These are phyloP conservation scores for Atethmia centrago DNA, from an alignment of 2,888 invertebrate genomes.

Conservation along the genomic window DNA sequence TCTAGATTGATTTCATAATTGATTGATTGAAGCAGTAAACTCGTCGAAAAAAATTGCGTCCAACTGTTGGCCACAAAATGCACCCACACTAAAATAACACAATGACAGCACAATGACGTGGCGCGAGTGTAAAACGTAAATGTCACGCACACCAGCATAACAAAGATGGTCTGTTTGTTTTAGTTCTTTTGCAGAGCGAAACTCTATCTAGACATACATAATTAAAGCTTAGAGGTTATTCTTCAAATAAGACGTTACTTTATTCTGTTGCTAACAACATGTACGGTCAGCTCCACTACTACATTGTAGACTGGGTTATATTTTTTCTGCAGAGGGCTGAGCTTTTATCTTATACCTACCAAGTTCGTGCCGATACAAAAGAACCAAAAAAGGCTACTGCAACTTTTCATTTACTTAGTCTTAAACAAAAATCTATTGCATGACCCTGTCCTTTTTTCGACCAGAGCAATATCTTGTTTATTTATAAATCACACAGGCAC, in stretches of 20 bases:
- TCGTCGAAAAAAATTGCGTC: too few species aligned
- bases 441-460: background rate
- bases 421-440: background rate
- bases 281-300: background rate
- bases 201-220: too few species aligned
- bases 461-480: constrained; percentile 27
- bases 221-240: background rate
- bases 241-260: background rate
- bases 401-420: background rate
- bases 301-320: background rate
- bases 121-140: too few species aligned
- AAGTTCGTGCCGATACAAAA: background rate
- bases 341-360: background rate
- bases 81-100: too few species aligned
- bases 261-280: background rate
- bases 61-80: too few species aligned
- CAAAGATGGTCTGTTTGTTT: too few species aligned
- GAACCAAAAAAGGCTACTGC: background rate
- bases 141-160: too few species aligned
- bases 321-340: background rate
- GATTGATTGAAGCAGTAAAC: too few species aligned
- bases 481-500: constrained; percentile 50
- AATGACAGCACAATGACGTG: too few species aligned
- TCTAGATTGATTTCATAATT: too few species aligned
- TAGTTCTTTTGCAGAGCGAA: too few species aligned